Base-by-base conservation (phyloP, 2,797 vertebrate genomes). In the Peromyscus aztecus region DNA sequence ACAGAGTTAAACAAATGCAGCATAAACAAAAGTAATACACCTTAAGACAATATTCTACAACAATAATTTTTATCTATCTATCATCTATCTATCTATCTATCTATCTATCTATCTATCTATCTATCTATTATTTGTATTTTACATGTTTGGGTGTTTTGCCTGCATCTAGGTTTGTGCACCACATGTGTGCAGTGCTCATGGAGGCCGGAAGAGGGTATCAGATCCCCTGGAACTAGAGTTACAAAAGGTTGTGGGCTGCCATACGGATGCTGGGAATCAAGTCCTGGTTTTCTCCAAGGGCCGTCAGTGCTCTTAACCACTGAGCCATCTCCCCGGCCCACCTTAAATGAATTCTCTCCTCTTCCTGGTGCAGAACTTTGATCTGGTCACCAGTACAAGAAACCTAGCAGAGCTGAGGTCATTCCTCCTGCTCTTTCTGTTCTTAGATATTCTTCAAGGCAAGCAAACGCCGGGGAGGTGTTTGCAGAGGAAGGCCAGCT, bases 401-500 rank as follows among this genome's bases (percentile, higher is more conserved):
- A 89, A 59, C 40, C 43, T 4, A 10, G n/a, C 69, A 11, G 63
- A 31, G 65, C 52, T 46, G 21, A 0, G 83, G 3, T 61, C 29
- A 2, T n/a, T 49, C 9, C 73, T 91, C 73, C 61, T 8, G 92
- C 49, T 69, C 89, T 93, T 80, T 95, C 92, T 94, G 94, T 86
- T 95, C 73, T 94, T 40, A 73, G n/a, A 24, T 17, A 3, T 75
- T 87, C 34, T 46, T 65, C 73, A 81, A 91, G 83, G 88, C 0
- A 0, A 96, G 87, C 81, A 83, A 88, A 86, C 83, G 49, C 87
- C 96, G 94, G 95, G 4, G 61, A 85, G 95, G 71, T 0, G 0
- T 90, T 77, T 85, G 91, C 92, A 75, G 96, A 67, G n/a, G n/a
- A 78, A 97, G 95, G 65, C 73, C 40, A 90, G 63, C 46, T 17